Evolutionary conservation across 2,113 vertebrate species (phyloP).

Genomic region (Neodontobutis hainanensis): DNA sequence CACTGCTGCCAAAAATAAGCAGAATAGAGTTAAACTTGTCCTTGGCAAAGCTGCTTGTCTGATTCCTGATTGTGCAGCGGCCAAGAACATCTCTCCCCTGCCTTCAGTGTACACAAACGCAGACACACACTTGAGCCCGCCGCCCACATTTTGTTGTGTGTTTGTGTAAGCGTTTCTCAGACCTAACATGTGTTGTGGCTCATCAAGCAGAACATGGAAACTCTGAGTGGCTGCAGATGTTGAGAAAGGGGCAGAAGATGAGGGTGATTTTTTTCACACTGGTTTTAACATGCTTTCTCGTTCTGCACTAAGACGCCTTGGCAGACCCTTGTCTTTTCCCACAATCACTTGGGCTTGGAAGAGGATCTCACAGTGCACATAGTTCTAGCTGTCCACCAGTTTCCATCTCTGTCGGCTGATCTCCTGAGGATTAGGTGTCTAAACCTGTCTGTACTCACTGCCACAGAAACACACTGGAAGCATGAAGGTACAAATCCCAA

Average conservation of each 20-base stretch:
- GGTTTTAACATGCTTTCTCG: slow-evolving; percentile 43
- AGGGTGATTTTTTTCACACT: slow-evolving; percentile 10
- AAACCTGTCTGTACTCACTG: slow-evolving; percentile 2
- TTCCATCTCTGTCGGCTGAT: slow-evolving; percentile 30
- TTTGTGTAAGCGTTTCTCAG: slow-evolving; percentile 46
- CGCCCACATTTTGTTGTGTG: slow-evolving; percentile 28
- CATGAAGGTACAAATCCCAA: not conserved
- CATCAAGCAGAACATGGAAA: slow-evolving; percentile 77
- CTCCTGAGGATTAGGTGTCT: slow-evolving; percentile 43
- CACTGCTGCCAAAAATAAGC: slow-evolving; percentile 67
- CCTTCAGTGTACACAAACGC: slow-evolving; percentile 55
- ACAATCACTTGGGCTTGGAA: slow-evolving; percentile 49
- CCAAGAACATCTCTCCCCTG: slow-evolving; percentile 71
- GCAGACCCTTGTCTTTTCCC: slow-evolving; percentile 52
- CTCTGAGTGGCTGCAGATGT: slow-evolving; percentile 76
- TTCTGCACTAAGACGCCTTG: slow-evolving; percentile 42
- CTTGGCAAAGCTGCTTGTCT: slow-evolving; percentile 63
- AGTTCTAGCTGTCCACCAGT: slow-evolving; percentile 45
- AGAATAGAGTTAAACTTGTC: slow-evolving; percentile 69
- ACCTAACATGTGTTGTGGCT: slow-evolving; percentile 72
- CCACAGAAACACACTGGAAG: not conserved
- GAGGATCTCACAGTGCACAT: slow-evolving; percentile 41
- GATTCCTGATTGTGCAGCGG: slow-evolving; percentile 60
- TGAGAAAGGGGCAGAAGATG: slow-evolving; percentile 32
- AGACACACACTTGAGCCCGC: slow-evolving; percentile 30